A percentile compares a stretch with the other conserved stretches of the same genome.
These are phyloP conservation scores for Leptura quadrifasciata DNA, from an alignment of 2,888 invertebrate species.

Conservation along the genomic window DNA sequence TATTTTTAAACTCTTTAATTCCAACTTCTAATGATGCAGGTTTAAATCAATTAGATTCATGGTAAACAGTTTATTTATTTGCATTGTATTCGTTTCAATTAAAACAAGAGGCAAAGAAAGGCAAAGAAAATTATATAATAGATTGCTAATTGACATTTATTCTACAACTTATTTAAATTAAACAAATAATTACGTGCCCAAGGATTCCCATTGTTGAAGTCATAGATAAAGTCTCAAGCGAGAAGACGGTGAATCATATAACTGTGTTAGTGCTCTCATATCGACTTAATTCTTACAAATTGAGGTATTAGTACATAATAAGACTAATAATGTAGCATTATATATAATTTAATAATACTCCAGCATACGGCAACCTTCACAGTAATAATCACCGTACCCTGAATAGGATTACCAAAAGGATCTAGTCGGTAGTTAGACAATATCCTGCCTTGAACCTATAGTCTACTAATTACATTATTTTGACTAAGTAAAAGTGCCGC, in stretches of 20 bases:
- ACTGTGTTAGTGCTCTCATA: not conserved
- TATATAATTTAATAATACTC: conserved; percentile 17
- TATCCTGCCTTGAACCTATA: conserved; percentile 27
- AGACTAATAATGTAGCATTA: conserved; percentile 5
- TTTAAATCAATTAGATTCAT: too few species aligned
- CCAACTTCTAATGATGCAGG: too few species aligned
- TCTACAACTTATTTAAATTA: not conserved
- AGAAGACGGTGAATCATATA: conserved; percentile 3
- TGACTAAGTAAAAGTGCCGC: conserved; percentile 23
- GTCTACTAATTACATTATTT: conserved; percentile 18
- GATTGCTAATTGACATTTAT: not conserved
- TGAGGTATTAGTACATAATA: conserved; percentile 5
- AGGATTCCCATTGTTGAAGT: conserved; percentile 1
- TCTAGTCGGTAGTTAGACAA: conserved; percentile 22
- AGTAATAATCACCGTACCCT: not conserved
- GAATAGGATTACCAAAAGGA: conserved; percentile 31
- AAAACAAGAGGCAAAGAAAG: not conserved
- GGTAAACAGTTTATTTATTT: too few species aligned
- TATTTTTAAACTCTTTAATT: too few species aligned
- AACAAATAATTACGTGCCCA: not conserved
- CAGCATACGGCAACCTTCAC: conserved; percentile 12
- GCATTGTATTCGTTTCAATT: too few species aligned
- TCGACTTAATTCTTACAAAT: not conserved
- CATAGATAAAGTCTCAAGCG: not conserved
- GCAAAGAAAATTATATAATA: not conserved